These are phyloP conservation scores for Hoplodrina blanda DNA, from an alignment of 2,888 invertebrate species.

Conservation along the genomic window DNA sequence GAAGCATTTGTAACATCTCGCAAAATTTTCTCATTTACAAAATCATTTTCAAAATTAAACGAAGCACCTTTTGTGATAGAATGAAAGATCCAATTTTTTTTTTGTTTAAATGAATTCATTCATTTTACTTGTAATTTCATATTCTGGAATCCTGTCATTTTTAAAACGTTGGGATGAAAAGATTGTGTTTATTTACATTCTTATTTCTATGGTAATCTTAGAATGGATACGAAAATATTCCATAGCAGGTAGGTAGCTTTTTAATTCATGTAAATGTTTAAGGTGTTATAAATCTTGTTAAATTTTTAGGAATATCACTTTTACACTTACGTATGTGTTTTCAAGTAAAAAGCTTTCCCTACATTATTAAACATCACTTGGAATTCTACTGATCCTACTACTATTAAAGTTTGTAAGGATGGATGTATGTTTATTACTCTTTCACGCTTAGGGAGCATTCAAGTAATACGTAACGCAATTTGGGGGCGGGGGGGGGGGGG, in stretches of 20 bases:
- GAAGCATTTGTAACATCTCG: constrained; percentile 9
- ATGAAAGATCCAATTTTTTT: neutral
- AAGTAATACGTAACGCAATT: too few species aligned
- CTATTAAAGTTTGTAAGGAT: too few species aligned
- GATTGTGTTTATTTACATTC: constrained; percentile 28
- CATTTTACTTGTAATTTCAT: constrained; percentile 27
- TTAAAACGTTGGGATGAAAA: constrained; percentile 10
- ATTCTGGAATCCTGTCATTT: constrained; percentile 26
- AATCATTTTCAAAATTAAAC: constrained; percentile 22
- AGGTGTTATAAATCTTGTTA: neutral
- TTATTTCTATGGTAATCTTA: constrained; percentile 46
- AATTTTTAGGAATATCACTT: neutral
- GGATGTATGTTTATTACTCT: neutral
- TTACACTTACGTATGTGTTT: neutral
- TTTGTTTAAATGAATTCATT: constrained; percentile 28
- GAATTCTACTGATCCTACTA: neutral
- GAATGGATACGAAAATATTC: constrained; percentile 15
- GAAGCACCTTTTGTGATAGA: neutral
- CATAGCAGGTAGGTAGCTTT: neutral
- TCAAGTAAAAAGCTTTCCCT: too few species aligned
- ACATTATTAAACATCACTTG: neutral
- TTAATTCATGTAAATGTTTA: constrained; percentile 1
- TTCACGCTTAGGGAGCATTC: too few species aligned
- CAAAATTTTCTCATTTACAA: constrained; percentile 8
- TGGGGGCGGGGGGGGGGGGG: too few species aligned